Evolutionary conservation across 2,888 invertebrate species (phyloP), one percentile per base, ranked within the genome.

Genomic region (Drosophila maculinotata): DNA sequence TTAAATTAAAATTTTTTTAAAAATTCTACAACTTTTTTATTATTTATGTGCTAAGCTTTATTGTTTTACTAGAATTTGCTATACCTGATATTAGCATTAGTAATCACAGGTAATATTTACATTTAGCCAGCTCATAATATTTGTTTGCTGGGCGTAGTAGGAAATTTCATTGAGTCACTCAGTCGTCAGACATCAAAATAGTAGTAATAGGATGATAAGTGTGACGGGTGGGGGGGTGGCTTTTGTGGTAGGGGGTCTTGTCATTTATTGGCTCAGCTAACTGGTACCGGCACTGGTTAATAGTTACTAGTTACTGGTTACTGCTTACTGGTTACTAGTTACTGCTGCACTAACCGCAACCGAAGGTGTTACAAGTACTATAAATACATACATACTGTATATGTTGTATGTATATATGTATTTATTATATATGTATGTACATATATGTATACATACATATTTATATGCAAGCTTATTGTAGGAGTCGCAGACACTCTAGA

Each of bases 131-230:
- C 23, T 15, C 25, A 14, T n/a, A 36, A 23, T 10, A 26, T 33
- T 80, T 59, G 60, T 25, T 69, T 36, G 58, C 52, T 59, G 54
- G 54, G 59, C 39, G 31, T 30, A 25, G 35, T 38, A 45, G 14
- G 17, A 54, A 56, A 39, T 69, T 82, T 49, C 59, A 79, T 79
- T 79, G 79, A 79, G 64, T 78, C 67, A 76, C 53, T 47, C 53
- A 53, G 57, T 56, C 28, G 52, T 48, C 62, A 56, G 60, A 42
- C 57, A 41, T 28, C 28, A 15, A 17, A 41, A 33, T 6, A 31
- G 26, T 38, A 10, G 1, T 15, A 20, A 2, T 15, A 17, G 23
- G 12, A 7, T 2, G 3, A 9, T 9, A 8, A 10, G 12, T 5
- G 8, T 10, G 28, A 9, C n/a, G 17, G n/a, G 17, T 4, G 6